These are phyloP conservation scores for Sphyrna mokarran DNA, from an alignment of 2,113 vertebrate genomes.

Conservation along the genomic window DNA sequence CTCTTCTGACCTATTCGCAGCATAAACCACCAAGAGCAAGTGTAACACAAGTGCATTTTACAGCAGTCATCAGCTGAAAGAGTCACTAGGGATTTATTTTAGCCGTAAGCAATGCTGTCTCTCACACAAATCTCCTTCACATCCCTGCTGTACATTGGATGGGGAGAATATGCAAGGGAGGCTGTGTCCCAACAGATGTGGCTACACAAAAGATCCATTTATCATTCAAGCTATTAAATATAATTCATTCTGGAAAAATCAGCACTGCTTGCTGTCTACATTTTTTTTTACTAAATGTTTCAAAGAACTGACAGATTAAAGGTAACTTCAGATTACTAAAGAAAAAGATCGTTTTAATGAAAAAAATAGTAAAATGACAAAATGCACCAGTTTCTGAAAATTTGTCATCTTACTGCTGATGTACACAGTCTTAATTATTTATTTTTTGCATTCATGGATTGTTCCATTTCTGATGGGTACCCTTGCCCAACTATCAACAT, in stretches of 20 bases:
- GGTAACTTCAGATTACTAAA: background rate
- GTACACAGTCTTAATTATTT: background rate
- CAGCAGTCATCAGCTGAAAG: conserved; percentile 59
- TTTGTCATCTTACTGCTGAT: background rate
- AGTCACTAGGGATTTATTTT: conserved; percentile 64
- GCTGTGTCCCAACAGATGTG: conserved; percentile 46
- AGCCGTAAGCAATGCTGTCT: conserved; percentile 51
- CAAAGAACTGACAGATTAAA: background rate
- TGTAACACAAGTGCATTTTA: conserved; percentile 40
- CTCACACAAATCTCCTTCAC: conserved; percentile 46
- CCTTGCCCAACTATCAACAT: no score
- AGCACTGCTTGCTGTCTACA: background rate
- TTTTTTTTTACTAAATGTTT: background rate
- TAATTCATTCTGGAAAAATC: conserved; percentile 41
- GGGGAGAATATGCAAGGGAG: conserved; percentile 45
- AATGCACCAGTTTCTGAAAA: background rate
- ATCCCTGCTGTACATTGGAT: conserved; percentile 49
- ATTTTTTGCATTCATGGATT: background rate
- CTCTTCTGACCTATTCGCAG: conserved; percentile 34
- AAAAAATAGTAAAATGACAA: background rate
- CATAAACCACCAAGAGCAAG: background rate
- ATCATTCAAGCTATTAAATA: conserved; percentile 54
- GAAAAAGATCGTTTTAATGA: background rate
- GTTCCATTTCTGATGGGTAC: background rate
- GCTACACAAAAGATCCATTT: conserved; percentile 49